Percentiles rank a stretch among this genome's conserved stretches.
phyloP scores from a whole-genome alignment of 2,888 invertebrate genomes.

The Athrips mouffetella region DNA sequence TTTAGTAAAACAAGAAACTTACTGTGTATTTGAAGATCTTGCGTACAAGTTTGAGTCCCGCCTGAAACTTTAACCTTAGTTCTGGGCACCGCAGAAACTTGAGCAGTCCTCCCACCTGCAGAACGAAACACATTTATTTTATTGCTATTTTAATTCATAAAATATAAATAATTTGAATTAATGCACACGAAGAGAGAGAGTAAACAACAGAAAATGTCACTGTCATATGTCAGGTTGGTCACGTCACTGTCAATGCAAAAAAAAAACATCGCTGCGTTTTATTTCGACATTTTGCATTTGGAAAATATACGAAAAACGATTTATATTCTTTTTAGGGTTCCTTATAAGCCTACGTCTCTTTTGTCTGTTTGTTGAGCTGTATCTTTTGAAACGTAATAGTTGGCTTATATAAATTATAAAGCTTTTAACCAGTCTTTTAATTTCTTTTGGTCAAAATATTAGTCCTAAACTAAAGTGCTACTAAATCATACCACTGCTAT shows the following conservation, averaged over 20 bases:
- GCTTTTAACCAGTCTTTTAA: background rate
- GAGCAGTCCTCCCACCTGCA: constrained; percentile 82
- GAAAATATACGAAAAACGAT: too few species aligned
- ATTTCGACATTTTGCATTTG: too few species aligned
- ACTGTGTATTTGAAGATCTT: constrained; percentile 85
- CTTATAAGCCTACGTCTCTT: too few species aligned
- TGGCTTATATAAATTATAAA: too few species aligned
- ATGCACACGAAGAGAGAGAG: too few species aligned
- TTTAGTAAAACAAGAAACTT: constrained; percentile 41
- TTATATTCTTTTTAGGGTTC: too few species aligned
- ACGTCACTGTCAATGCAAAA: too few species aligned
- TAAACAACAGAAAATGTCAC: too few species aligned
- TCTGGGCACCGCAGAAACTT: constrained; percentile 90
- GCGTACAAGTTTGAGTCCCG: constrained; percentile 92
- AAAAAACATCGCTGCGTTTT: too few species aligned
- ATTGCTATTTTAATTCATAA: background rate
- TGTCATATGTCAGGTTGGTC: too few species aligned
- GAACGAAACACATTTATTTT: constrained; percentile 11
- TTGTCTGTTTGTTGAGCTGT: too few species aligned
- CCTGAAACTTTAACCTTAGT: constrained; percentile 94
- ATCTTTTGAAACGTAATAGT: too few species aligned
- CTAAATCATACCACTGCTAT: constrained; percentile 28
- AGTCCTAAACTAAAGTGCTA: background rate
- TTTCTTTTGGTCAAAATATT: background rate
- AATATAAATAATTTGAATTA: background rate